Percentiles rank a stretch among this genome's conserved stretches.
phyloP scores from a whole-genome alignment of 2,113 vertebrate species.

The Anseranas semipalmata region DNA sequence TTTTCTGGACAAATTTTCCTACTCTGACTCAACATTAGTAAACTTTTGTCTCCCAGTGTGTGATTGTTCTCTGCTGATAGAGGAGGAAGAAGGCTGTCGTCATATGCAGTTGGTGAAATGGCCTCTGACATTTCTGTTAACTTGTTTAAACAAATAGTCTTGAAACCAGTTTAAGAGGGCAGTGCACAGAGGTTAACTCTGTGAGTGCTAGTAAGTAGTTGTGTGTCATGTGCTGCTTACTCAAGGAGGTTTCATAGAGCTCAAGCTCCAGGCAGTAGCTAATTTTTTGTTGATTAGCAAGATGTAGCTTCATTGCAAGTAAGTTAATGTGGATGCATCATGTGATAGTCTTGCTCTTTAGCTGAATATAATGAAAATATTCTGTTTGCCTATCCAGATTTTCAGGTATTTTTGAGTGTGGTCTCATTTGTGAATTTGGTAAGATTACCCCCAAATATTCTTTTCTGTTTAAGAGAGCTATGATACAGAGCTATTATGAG shows the following conservation, averaged over 20 bases:
- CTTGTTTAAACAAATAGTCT: constrained; percentile 66
- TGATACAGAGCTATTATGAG: background rate
- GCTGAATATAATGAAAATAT: background rate
- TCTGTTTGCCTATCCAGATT: background rate
- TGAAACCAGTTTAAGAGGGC: constrained; percentile 33
- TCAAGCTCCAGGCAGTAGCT: background rate
- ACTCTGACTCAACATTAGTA: constrained; percentile 46
- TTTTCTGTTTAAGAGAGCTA: background rate
- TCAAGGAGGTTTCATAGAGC: background rate
- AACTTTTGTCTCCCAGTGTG: background rate
- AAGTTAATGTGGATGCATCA: background rate
- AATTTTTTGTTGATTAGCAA: background rate
- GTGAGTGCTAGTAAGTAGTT: background rate
- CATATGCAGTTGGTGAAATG: background rate
- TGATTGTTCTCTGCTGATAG: constrained; percentile 48
- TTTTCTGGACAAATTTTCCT: constrained; percentile 22
- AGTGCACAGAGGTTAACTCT: constrained; percentile 3
- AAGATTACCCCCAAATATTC: background rate
- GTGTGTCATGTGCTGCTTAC: background rate
- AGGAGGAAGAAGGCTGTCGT: constrained; percentile 30
- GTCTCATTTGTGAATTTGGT: background rate
- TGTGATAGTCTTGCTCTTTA: background rate
- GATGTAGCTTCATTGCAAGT: background rate
- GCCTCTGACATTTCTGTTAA: constrained; percentile 65
- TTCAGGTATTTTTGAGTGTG: background rate